Conservation (phyloP, 2,888 invertebrate genomes). For the Mythimna loreyi region DNA sequence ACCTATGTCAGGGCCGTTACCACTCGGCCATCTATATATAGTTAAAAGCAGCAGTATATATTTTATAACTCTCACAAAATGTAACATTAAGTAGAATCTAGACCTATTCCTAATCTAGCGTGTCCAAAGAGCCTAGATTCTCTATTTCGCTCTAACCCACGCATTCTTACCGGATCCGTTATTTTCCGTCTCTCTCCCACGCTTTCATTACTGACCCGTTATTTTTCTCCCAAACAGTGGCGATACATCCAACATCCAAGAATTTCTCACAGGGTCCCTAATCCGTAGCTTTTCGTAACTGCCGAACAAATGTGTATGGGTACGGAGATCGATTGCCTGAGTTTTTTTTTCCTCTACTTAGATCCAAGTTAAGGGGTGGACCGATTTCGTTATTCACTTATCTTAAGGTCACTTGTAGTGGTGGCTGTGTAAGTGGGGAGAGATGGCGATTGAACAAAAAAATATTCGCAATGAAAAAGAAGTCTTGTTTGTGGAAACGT, state of each 20-base stretch:
- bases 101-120: background rate
- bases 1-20: too few species aligned
- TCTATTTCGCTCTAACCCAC: background rate
- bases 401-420: constrained; percentile 37
- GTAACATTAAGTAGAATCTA: background rate
- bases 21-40: too few species aligned
- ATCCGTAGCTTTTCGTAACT: constrained; percentile 51
- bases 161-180: background rate
- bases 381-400: constrained; percentile 64
- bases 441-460: background rate
- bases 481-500: too few species aligned
- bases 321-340: constrained; percentile 60
- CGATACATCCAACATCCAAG: constrained; percentile 41
- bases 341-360: constrained; percentile 55
- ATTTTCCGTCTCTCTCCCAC: background rate
- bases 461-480: background rate
- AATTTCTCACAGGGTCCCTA: constrained; percentile 40
- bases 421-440: constrained; percentile 7
- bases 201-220: constrained; percentile 40
- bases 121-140: background rate
- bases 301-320: constrained; percentile 60
- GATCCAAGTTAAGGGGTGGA: constrained; percentile 59
- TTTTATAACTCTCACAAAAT: too few species aligned
- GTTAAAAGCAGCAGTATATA: too few species aligned
- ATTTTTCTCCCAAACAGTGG: constrained; percentile 54